A percentile compares a stretch with the other conserved stretches of the same genome.
Evolutionary conservation across 2,113 vertebrate genomes (phyloP).

Genomic region (Rhea americana): DNA sequence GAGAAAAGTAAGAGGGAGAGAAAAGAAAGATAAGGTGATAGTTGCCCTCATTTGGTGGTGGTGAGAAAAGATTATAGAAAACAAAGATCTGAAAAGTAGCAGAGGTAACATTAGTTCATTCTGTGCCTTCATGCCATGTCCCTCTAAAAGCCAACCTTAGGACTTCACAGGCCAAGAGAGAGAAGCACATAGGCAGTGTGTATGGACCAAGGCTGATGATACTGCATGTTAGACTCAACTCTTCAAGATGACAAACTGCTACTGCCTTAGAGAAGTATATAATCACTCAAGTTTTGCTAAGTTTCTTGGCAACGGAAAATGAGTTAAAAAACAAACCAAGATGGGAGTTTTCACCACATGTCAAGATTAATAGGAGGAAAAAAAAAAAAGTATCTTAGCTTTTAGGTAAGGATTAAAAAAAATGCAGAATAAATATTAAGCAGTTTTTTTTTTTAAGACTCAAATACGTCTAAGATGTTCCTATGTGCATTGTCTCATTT

Average conservation of each 20-base stretch:
- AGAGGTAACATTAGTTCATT: neutral
- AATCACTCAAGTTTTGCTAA: neutral
- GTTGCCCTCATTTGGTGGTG: neutral
- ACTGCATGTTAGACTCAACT: neutral
- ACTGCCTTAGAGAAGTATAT: neutral
- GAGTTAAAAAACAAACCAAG: neutral
- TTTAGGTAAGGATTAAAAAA: neutral
- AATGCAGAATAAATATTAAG: neutral
- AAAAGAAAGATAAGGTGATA: neutral
- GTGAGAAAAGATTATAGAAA: neutral
- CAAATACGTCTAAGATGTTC: neutral
- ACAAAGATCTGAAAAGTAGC: neutral
- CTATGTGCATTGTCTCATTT: neutral
- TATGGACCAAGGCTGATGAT: rapidly evolving
- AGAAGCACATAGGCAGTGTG: neutral
- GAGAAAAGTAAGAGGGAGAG: neutral
- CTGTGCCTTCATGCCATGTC: rapidly evolving
- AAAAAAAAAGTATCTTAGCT: neutral
- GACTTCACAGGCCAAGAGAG: neutral
- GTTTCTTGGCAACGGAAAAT: neutral
- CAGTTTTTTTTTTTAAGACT: constrained; percentile 4
- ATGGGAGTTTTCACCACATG: neutral
- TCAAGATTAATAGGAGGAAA: neutral
- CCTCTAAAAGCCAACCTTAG: neutral
- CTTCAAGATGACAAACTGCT: neutral